Conservation (phyloP, 2,113 vertebrate species). For the Sterrhoptilus dennistouni region DNA sequence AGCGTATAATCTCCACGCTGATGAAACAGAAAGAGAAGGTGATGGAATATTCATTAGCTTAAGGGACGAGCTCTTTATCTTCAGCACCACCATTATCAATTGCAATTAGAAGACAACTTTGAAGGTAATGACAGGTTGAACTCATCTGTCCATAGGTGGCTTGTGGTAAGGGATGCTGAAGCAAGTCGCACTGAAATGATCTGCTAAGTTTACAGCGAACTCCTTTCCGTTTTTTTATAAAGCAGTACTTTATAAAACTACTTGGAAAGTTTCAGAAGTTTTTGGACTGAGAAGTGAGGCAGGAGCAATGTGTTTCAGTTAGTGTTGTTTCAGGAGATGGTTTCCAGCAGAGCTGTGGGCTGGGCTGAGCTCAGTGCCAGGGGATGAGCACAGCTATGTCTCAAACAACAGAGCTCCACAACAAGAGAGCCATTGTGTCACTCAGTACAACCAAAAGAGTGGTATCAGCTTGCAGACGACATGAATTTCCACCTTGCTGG, state of each 20-base stretch:
- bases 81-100: neutral
- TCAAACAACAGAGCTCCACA: neutral
- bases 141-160: neutral
- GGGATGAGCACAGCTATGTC: neutral
- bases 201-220: neutral
- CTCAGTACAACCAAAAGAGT: neutral
- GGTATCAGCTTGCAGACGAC: rapidly evolving
- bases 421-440: neutral
- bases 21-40: neutral
- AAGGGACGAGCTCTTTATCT: neutral
- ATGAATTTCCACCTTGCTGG: neutral
- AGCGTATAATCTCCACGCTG: slow-evolving; percentile 94
- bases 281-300: neutral
- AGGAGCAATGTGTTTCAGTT: neutral
- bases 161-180: neutral
- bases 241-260: neutral
- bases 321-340: neutral
- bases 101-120: neutral
- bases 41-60: neutral
- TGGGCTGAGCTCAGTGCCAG: neutral
- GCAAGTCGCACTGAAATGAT: neutral
- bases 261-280: neutral
- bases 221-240: neutral
- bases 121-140: neutral
- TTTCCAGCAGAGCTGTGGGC: neutral